Conservation (phyloP, 2,113 vertebrate genomes). For the Pristiophorus japonicus region DNA sequence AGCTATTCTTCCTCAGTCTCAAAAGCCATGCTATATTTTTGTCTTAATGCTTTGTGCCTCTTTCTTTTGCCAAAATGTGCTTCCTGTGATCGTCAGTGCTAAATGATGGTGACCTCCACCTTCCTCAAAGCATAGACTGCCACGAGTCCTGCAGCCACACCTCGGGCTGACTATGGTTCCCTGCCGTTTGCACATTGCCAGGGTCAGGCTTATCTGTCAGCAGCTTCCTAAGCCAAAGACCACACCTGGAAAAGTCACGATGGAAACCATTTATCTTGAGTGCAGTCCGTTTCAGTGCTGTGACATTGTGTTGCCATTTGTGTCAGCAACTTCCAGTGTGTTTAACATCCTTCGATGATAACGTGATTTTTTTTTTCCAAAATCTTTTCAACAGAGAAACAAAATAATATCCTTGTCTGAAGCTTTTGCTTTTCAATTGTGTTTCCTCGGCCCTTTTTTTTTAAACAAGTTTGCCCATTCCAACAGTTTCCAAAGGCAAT, state of each 20-base stretch:
- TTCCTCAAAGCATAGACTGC: constrained; percentile 72
- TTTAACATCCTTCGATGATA: not conserved
- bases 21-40: constrained; percentile 52
- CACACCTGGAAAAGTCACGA: constrained; percentile 45
- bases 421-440: not conserved
- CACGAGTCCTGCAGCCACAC: constrained; percentile 63
- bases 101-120: constrained; percentile 68
- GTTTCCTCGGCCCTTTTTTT: not conserved
- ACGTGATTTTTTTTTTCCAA: not conserved
- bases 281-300: not conserved
- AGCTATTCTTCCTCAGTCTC: constrained; percentile 52
- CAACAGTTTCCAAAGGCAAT: not conserved
- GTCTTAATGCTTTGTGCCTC: constrained; percentile 76
- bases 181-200: constrained; percentile 41
- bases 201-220: constrained; percentile 51
- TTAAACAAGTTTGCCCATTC: not conserved
- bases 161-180: constrained; percentile 47
- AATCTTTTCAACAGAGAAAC: not conserved
- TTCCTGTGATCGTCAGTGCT: constrained; percentile 75
- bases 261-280: not conserved
- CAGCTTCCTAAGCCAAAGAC: constrained; percentile 46
- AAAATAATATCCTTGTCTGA: not conserved
- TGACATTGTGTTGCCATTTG: not conserved
- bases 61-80: constrained; percentile 77
- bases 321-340: not conserved